Evolutionary conservation across 1,140 invertebrate genomes (phyloP), one percentile per base, ranked within the genome.

Genomic region (Mycetomoellerius zeteki): DNA sequence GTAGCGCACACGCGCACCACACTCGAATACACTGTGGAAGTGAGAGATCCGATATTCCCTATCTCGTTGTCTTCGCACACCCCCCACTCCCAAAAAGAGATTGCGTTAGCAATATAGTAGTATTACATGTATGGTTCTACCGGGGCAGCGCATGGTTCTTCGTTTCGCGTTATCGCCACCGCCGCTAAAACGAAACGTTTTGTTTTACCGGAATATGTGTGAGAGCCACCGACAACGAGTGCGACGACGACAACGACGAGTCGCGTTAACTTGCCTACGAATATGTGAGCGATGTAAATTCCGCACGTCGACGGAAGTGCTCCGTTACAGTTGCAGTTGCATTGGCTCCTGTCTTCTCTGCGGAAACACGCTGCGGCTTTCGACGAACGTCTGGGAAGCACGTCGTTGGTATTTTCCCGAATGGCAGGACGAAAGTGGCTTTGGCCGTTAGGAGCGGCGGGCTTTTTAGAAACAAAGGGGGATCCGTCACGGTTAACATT

Each of bases 261-360:
- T 75, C 43, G 33, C 69, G 85, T 78, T 78, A 72, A 58, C 67
- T 67, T 37, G 73, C 21, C 67, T 88, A 72, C 85, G 86, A 85
- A 72, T 86, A 86, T 69, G 84, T 47, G 69, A 81, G 54, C 85
- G 88, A 89, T 86, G 89, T 77, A 87, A 87, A 90, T 90, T 87
- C 88, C 85, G 86, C 62, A 76, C 37, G 76, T 77, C 84, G 71
- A n/a, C 60, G 69, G 60, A 89, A 90, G 88, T 87, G 77, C 65
- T 84, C 76, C 76, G 71, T 81, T 87, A 50, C 77, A 84, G 72
- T 65, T 89, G 71, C 85, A 87, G 75, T 84, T 87, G 77, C 88
- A 86, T 86, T 86, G 8, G 58, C 43, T 27, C 30, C 37, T 43
- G 37, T 54, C 67, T 62, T 47, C 16, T 12, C 86, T 33, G 77